Evolutionary conservation across 2,797 vertebrate species (phyloP).

Genomic region (Bradypus variegatus): DNA sequence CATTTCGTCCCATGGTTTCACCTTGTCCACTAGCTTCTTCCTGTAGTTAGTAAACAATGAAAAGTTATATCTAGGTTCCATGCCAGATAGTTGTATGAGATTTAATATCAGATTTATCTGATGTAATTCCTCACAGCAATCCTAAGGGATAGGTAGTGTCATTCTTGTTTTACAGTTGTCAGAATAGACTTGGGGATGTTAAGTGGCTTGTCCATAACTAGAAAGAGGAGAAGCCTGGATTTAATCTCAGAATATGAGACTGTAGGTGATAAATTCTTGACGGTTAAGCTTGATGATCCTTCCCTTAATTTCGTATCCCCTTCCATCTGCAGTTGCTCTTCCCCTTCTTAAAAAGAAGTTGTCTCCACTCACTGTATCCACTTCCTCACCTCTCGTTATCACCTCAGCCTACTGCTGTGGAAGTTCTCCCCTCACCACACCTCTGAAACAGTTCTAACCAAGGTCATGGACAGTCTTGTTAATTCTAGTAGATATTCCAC

Average conservation of each 20-base stretch:
- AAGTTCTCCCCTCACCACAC: neutral
- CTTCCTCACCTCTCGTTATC: neutral
- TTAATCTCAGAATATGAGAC: neutral
- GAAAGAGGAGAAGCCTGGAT: neutral
- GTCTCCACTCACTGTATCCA: neutral
- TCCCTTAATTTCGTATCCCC: neutral
- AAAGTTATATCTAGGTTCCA: neutral
- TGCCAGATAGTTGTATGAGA: neutral
- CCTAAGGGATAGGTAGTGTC: neutral
- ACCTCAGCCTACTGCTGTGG: neutral
- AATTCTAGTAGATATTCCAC: neutral
- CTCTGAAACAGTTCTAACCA: neutral
- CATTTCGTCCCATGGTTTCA: rapidly evolving
- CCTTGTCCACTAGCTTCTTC: neutral
- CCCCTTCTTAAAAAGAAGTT: neutral
- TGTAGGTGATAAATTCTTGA: neutral
- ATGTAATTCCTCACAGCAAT: neutral
- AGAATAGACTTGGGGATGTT: neutral
- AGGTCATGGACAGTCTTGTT: neutral
- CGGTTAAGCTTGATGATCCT: neutral
- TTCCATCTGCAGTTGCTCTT: neutral
- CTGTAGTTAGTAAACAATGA: neutral
- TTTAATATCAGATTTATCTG: neutral
- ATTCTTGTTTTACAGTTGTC: neutral
- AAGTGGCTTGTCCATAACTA: neutral